Evolutionary conservation across 2,888 invertebrate genomes (phyloP).

Genomic region (Cantharis rustica): DNA sequence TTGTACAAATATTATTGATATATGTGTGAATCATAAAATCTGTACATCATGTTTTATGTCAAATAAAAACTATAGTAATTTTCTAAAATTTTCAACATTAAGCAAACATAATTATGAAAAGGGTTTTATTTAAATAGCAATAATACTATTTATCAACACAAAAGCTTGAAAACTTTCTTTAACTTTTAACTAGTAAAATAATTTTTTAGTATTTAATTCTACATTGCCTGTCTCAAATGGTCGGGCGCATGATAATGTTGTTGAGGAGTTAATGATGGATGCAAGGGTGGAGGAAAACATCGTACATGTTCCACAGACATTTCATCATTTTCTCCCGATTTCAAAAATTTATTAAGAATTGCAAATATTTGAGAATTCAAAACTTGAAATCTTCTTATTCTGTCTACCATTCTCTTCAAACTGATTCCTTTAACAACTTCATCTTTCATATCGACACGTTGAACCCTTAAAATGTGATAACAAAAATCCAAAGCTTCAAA

Average conservation of each 20-base stretch:
- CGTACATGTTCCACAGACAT: constrained; percentile 95
- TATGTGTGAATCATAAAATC: neutral
- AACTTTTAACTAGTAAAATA: neutral
- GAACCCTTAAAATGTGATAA: constrained; percentile 95
- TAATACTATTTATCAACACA: neutral
- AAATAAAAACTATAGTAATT: neutral
- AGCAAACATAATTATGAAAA: neutral
- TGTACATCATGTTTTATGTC: neutral
- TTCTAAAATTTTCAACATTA: neutral
- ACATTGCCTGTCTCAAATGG: constrained; percentile 57
- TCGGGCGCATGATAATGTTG: constrained; percentile 65
- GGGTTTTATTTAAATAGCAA: neutral
- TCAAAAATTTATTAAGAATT: constrained; percentile 90
- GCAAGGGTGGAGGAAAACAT: constrained; percentile 94
- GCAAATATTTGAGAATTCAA: constrained; percentile 98
- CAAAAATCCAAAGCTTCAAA: constrained; percentile 98
- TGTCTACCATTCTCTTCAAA: constrained; percentile 95
- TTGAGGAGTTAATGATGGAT: constrained; percentile 68
- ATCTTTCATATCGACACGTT: constrained; percentile 94
- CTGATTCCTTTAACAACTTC: constrained; percentile 93
- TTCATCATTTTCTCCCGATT: constrained; percentile 79
- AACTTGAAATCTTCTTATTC: constrained; percentile 96
- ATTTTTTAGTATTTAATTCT: neutral
- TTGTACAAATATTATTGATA: neutral
- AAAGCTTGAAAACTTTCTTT: neutral